Base-by-base conservation (phyloP, 2,888 invertebrate species). In the Galerucella nymphaeae region DNA sequence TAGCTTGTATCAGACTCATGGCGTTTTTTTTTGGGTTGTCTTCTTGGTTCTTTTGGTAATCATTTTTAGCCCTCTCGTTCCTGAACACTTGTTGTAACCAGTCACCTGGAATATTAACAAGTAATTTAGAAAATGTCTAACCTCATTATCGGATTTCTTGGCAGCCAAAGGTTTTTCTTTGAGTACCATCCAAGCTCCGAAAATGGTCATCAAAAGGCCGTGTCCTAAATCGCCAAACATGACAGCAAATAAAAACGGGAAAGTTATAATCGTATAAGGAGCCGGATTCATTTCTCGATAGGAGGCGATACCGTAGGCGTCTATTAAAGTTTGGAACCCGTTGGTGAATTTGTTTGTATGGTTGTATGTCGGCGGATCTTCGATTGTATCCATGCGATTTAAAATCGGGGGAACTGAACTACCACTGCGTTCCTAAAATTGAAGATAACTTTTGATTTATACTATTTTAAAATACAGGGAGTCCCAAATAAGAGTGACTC, bases 141-240 rank as follows among this genome's bases (percentile, higher is more conserved):
- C 94, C 89, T 98, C 98, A 86, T 95, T 97, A 84, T 94, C 94
- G 66, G 93, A 92, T 86, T 96, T 96, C 87, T 94, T 93, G 2
- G 96, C 94, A 68, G 93, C 91, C 77, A 99, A 88, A 48, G 93
- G 93, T 83, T 97, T 97, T 88, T 99, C 99, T 86, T 94, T 94
- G 76, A 96, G 88, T 78, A 98, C 95, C 96, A 99, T 96, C 94
- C 95, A 98, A 64, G 93, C 91, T 16, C 95, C 98, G 87, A 97
- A 97, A 10, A 93, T 85, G 63, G 96, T 92, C 97, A 99, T 96
- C 66, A 99, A 88, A 0, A 94, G 88, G 71, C 98, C 98, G 87
- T 99, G 99, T 0, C 99, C 99, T 53, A 83, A 77, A 88, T 99
- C 99, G n/a, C 99, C 98, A 88, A 99, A 99, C 98, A 99, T 99